Base-by-base conservation (phyloP, 2,888 invertebrate species). In the Strigamia transsilvanica region DNA sequence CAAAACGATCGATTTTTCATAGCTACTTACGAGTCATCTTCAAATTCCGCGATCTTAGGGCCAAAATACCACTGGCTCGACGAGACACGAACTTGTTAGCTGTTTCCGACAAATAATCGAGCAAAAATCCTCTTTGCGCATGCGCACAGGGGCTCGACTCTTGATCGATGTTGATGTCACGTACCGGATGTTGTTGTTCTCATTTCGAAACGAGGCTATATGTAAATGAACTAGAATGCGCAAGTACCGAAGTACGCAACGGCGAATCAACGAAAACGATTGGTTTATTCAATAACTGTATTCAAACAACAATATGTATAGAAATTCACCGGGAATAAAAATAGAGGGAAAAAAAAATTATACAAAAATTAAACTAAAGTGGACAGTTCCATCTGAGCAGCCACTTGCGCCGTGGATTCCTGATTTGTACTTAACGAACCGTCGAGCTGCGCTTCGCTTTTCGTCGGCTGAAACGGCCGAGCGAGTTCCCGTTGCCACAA, bases 401-500 rank as follows among this genome's bases (percentile, higher is more conserved):
- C 27, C 27, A 81, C 77, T 73, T 66, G 81, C 18, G 81, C 18
- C 9, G n/a, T n/a, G 13, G 61, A 61, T 12, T 61, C 61, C 3
- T 18, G 61, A 23, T 42, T 42, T n/a, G 42, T 21, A 42, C 34
- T 46, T 2, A 10, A n/a, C 2, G 41, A 34, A 10, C 6, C n/a
- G 13, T 78, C 78, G 32, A 78, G 78, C 12, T n/a, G 41, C 18
- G 18, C 38, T 23, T 78, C 27, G 15, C 0, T 78, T 13, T 78
- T 78, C 3, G 12, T 27, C 23, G 27, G 32, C 6, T 32, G 18
- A 10, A 78, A 38, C 10, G 23, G 23, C 18, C 21, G 34, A 42
- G 80, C 80, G 38, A 83, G 73, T 80, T 83, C 90, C 87, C 93
- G 93, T 89, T 96, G 95, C 97, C 97, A 97, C 80, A 96, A 93